Base-by-base conservation (phyloP, 2,888 invertebrate species). In the Endomychus coccineus region DNA sequence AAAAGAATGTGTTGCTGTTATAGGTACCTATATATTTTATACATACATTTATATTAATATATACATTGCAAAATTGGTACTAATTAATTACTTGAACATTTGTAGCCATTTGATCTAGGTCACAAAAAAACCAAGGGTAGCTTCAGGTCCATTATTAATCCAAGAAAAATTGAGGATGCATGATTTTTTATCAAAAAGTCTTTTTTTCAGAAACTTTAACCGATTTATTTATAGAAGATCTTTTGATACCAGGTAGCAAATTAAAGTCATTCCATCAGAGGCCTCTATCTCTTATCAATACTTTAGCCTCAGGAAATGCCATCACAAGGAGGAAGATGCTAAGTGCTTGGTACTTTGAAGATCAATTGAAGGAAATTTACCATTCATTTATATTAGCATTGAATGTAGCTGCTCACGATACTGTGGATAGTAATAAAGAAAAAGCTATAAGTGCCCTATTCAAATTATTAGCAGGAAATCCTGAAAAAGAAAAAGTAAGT, bases 261-360 rank as follows among this genome's bases (percentile, higher is more conserved):
- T 62, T 88, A 11, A 66, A 77, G 6, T 67, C 74, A 1, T 83
- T 88, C 49, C 73, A 76, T 5, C 73, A 78, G 45, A 77, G 80
- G 44, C 72, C 82, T 0, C 58, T 83, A 0, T 68, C 70, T 0
- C 59, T 69, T 16, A 43, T 84, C 0, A 71, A 73, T 9, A 71
- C 74, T 29, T 66, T 78, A 56, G 66, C 77, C 0, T 74, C 78
- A 0, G 73, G 77, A 1, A 81, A 80, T 48, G 80, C 79, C 48
- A 73, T 78, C 15, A 71, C 75, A 0, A 68, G 77, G 29, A 71
- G 78, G 35, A 78, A 76, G 46, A 67, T 82, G 42, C 71, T 86
- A 10, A 75, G 81, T 6, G 64, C 77, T 36, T 97, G 95, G 94
- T 78, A 82, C 55, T 96, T 83, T 64, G 97, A 97, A 61, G 84